A percentile compares a stretch with the other conserved stretches of the same genome.
These are phyloP conservation scores for Gastrophryne carolinensis DNA, from an alignment of 2,797 vertebrate genomes.

Conservation along the genomic window DNA sequence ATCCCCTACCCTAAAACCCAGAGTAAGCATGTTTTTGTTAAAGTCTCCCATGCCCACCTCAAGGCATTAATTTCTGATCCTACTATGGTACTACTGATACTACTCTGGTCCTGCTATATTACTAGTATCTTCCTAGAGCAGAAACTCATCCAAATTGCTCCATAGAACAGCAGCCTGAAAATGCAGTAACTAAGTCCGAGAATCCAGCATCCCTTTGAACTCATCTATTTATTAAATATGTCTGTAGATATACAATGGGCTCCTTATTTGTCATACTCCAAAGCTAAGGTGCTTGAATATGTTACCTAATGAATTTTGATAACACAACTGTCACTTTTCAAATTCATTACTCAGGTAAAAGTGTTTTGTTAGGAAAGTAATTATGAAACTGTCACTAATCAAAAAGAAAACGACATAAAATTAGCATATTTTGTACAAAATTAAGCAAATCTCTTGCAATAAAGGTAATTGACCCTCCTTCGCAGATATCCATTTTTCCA, in stretches of 20 bases:
- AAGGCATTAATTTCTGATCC: too few relatives aligned
- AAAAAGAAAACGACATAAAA: slow-evolving; percentile 1
- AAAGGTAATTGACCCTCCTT: neutral
- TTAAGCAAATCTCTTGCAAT: neutral
- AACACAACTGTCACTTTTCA: neutral
- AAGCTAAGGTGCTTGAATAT: neutral
- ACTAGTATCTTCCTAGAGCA: too few relatives aligned
- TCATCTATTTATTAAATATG: neutral
- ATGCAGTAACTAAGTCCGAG: too few relatives aligned
- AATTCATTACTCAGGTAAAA: neutral
- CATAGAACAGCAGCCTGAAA: too few relatives aligned
- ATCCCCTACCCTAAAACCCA: too few relatives aligned
- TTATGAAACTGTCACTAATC: slow-evolving; percentile 32
- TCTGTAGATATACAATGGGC: neutral
- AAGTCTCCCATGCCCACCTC: too few relatives aligned
- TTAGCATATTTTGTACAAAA: slow-evolving; percentile 12
- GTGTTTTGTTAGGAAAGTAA: slow-evolving; percentile 5
- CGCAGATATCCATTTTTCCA: neutral
- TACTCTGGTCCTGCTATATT: too few relatives aligned
- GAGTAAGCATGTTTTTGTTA: too few relatives aligned
- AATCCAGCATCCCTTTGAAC: too few relatives aligned
- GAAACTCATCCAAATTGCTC: too few relatives aligned
- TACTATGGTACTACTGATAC: too few relatives aligned
- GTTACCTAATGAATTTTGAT: neutral
- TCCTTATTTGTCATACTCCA: neutral